Evolutionary conservation across 2,888 invertebrate species (phyloP).

Genomic region (Dasysyrphus albostriatus): DNA sequence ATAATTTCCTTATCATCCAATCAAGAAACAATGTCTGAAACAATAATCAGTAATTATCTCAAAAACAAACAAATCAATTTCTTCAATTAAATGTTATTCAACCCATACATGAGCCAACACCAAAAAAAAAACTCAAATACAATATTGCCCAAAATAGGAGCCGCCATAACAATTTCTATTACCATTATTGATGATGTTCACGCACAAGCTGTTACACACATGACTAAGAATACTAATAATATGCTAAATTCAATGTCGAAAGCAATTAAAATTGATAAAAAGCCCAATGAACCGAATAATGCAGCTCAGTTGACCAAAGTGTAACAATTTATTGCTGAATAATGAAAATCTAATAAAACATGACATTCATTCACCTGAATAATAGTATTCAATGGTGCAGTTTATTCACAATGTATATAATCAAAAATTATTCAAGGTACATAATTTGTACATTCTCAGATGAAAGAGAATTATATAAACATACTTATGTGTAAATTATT

Average conservation of each 20-base stretch:
- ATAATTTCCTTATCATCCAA: too few relatives aligned
- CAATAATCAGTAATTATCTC: too few relatives aligned
- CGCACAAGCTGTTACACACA: not conserved
- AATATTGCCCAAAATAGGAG: too few relatives aligned
- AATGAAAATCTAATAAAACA: slow-evolving; percentile 1
- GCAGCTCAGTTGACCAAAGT: slow-evolving; percentile 16
- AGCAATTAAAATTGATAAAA: slow-evolving; percentile 14
- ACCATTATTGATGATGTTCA: not conserved
- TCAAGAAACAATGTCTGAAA: too few relatives aligned
- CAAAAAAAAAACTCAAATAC: too few relatives aligned
- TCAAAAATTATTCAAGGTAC: not conserved
- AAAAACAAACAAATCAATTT: too few relatives aligned
- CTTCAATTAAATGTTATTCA: too few relatives aligned
- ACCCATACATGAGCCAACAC: too few relatives aligned
- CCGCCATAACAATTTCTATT: too few relatives aligned
- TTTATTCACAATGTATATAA: not conserved
- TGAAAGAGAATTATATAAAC: not conserved
- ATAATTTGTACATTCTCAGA: too few relatives aligned
- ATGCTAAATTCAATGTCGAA: not conserved
- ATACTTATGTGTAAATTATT: not conserved
- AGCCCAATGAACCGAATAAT: slow-evolving; percentile 7
- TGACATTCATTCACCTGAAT: slow-evolving; percentile 3
- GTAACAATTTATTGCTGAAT: slow-evolving; percentile 11
- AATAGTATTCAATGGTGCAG: not conserved
- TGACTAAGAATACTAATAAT: not conserved